Evolutionary conservation across 2,113 vertebrate species (phyloP).

Genomic region (Lamprotornis superbus): DNA sequence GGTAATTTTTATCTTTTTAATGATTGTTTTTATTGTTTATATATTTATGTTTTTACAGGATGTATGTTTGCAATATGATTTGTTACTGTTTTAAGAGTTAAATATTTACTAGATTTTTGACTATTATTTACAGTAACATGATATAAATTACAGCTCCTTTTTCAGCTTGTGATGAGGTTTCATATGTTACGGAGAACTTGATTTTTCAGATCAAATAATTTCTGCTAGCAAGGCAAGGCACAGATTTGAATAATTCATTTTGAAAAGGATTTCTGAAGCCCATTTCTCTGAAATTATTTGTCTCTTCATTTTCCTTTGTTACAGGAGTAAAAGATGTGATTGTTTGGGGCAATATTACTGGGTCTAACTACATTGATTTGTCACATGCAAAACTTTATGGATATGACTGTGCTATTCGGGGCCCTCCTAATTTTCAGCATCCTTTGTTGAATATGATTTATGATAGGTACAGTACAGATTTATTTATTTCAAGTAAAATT

Average conservation of each 20-base stretch:
- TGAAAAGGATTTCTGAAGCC: background rate
- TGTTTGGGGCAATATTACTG: slow-evolving; percentile 90
- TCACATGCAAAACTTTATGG: slow-evolving; percentile 81
- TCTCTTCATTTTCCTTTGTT: slow-evolving; percentile 5
- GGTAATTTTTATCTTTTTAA: background rate
- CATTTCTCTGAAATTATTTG: background rate
- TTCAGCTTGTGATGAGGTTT: background rate
- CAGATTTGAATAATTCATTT: background rate
- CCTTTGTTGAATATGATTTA: slow-evolving; percentile 74
- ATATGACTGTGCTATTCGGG: slow-evolving; percentile 79
- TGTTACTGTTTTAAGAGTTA: background rate
- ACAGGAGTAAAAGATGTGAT: slow-evolving; percentile 86
- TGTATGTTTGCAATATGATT: background rate
- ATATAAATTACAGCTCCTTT: background rate
- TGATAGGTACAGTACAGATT: slow-evolving; percentile 76
- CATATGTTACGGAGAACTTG: background rate
- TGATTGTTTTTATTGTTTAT: background rate
- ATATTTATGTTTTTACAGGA: background rate
- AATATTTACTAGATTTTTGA: background rate
- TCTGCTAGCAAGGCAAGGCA: background rate
- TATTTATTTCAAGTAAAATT: background rate
- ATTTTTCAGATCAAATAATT: background rate
- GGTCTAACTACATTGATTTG: slow-evolving; percentile 84
- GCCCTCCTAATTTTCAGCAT: slow-evolving; percentile 77
- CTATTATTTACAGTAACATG: background rate